Base-by-base conservation (phyloP, 2,888 invertebrate species). In the Anodontia alba region DNA sequence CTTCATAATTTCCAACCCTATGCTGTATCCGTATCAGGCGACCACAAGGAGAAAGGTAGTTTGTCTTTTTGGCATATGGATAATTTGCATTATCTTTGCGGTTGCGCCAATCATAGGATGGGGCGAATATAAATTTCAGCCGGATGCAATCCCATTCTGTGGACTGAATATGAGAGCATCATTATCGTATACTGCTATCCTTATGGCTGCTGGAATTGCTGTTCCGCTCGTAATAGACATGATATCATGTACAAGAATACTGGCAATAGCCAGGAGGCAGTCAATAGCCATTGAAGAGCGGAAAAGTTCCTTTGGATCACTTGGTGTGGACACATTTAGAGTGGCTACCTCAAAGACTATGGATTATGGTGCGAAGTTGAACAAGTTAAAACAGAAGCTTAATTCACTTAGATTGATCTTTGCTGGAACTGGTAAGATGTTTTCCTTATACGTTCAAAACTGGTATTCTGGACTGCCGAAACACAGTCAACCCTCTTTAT, bases 101-200 rank as follows among this genome's bases (percentile, higher is more conserved):
- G 70, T 78, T 29, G 75, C 79, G 10, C 92, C 92, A 10, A 75
- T 91, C 7, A 72, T 82, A 15, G 91, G 91, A 5, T 92, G 91
- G 91, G 92, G 92, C 10, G 73, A 86, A n/a, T 91, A 91, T 72
- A 78, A 57, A 31, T 92, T 89, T 76, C 81, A 89, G 66, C 88
- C 91, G 0, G 87, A 88, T 57, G 87, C 89, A 7, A 87, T 92
- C 54, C 90, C 91, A 26, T 87, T 91, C 17, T 92, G 92, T 49
- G 86, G 81, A 75, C 81, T 86, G 7, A 74, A 83, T 26, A 81
- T 79, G 78, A 77, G 76, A 51, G 73, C 69, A 15, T 86, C 83
- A 17, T 67, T 75, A 26, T 81, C 83, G 12, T 89, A 84, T 77
- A 83, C 89, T 20, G 57, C 80, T 20, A 78, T 89, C 38, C 73